Base-by-base conservation (phyloP, 2,113 vertebrate genomes). In the Arenaria interpres region DNA sequence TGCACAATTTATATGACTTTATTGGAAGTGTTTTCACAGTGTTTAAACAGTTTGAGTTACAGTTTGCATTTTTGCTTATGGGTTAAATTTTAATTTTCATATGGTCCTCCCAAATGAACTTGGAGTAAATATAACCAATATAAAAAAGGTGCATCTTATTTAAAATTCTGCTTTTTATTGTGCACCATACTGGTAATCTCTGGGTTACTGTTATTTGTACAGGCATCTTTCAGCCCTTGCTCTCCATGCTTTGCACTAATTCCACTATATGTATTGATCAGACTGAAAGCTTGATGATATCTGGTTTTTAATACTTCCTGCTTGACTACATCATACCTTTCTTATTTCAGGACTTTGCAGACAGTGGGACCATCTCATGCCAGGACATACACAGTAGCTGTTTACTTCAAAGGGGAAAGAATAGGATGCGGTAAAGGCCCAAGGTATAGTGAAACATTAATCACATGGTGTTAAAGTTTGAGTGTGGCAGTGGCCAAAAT, bases 391-490 rank as follows among this genome's bases (percentile, higher is more conserved):
- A 99, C 99, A 0, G 99, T 99, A 33, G 99, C 99, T 16, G 99
- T 99, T 74, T 99, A 99, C 96, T 99, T 99, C 98, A 99, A 99
- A 98, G 99, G 99, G 28, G 99, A 99, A 94, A 98, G 99, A 63
- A 99, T 99, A 89, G 99, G 99, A 97, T 99, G 99, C 14, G 99
- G 99, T 92, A 99, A 99, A 98, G 99, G 99, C 88, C 99, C 99
- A 82, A 99, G 99, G 99, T 99, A 99, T 9, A 25, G 92, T 73
- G 80, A 88, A 86, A 93, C 82, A 45, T 59, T 37, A 41, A 12
- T 79, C 12, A 4, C 9, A 0, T 50, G 24, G 3, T 89, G 12
- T 89, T 78, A 27, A 54, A 71, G 30, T 54, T 25, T 66, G n/a
- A 33, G 32, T 62, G n/a, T 69, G 88, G 7, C 16, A 32, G 19